phyloP scores from a whole-genome alignment of 2,888 invertebrate species.

The Euzophera pinguis region DNA sequence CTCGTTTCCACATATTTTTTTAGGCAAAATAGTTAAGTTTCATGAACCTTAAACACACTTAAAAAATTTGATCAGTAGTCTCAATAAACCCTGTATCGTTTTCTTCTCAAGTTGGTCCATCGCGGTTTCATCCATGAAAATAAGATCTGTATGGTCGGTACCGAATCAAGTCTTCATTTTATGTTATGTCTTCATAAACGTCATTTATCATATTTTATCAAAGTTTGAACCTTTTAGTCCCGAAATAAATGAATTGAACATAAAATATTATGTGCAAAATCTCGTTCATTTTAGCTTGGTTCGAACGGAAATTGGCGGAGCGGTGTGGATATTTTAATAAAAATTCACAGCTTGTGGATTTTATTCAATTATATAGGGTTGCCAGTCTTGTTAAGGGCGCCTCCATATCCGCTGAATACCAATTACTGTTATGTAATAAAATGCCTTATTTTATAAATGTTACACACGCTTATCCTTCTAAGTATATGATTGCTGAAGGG shows the following conservation, averaged over 20 bases:
- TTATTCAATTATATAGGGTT: conserved; percentile 8
- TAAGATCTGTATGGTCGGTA: no score
- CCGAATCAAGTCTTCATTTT: not conserved
- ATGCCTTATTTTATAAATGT: not conserved
- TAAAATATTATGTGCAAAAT: not conserved
- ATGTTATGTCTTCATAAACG: not conserved
- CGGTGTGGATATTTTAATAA: conserved; percentile 11
- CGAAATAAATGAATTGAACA: not conserved
- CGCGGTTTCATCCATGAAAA: no score
- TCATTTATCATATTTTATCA: not conserved
- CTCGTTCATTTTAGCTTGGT: not conserved
- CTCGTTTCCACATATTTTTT: no score
- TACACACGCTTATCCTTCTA: no score
- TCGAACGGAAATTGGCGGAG: conserved; percentile 1
- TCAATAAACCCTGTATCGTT: no score
- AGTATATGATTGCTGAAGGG: no score
- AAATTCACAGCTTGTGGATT: conserved; percentile 8
- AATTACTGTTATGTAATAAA: not conserved
- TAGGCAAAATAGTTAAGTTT: no score
- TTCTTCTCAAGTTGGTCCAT: no score
- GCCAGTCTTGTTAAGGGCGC: not conserved
- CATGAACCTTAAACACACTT: no score
- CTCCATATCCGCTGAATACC: not conserved
- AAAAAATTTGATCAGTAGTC: no score
- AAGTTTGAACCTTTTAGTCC: not conserved